Percentiles rank a stretch among this genome's conserved stretches.
These are phyloP conservation scores for Acipenser oxyrinchus DNA, from an alignment of 2,797 vertebrate species.

Conservation along the genomic window DNA sequence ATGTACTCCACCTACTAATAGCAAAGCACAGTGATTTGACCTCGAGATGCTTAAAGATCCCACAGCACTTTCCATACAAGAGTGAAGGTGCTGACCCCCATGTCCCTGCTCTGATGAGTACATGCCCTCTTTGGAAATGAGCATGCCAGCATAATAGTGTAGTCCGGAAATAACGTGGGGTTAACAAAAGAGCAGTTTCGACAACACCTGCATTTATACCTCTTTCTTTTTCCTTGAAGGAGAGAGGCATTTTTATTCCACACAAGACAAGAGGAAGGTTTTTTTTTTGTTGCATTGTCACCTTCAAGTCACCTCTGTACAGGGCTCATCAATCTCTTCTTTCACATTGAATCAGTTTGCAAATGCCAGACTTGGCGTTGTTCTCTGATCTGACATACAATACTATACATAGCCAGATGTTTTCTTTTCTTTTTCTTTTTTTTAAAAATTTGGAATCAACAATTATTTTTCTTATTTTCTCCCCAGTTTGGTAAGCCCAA, in stretches of 20 bases:
- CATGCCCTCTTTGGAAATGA: background rate
- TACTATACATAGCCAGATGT: slow-evolving; percentile 29
- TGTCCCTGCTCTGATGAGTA: background rate
- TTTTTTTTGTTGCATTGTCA: slow-evolving; percentile 22
- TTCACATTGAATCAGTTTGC: slow-evolving; percentile 37
- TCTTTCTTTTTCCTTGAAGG: slow-evolving; percentile 5
- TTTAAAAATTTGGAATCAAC: too few species aligned
- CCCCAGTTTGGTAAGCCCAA: too few species aligned
- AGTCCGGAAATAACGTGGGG: background rate
- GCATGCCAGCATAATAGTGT: background rate
- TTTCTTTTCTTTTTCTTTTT: slow-evolving; percentile 10
- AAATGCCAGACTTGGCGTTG: slow-evolving; percentile 16
- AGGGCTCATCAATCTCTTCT: slow-evolving; percentile 49
- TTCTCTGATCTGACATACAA: slow-evolving; percentile 16
- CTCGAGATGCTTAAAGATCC: background rate
- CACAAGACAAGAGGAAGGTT: slow-evolving; percentile 17
- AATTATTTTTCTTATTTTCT: too few species aligned
- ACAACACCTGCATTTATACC: background rate
- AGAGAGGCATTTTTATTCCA: slow-evolving; percentile 24
- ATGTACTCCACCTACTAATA: too few species aligned
- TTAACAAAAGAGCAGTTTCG: background rate
- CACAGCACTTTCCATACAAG: background rate
- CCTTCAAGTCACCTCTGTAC: slow-evolving; percentile 56
- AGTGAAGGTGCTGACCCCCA: background rate
- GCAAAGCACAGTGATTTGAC: too few species aligned